Conservation (phyloP, 2,113 vertebrate species). For the Ariopsis seemanni region DNA sequence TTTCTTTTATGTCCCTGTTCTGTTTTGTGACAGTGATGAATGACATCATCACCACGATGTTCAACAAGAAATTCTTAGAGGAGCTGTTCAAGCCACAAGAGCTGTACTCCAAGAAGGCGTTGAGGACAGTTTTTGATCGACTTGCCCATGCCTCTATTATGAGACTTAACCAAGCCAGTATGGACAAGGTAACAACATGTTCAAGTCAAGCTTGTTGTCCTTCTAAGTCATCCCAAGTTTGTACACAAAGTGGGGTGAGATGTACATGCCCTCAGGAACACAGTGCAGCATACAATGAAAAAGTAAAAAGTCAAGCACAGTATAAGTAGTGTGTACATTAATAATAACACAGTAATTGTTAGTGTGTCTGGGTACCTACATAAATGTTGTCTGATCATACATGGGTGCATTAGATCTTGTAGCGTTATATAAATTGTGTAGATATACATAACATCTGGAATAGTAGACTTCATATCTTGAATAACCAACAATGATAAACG, state of each 20-base stretch:
- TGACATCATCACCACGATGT: conserved; percentile 98
- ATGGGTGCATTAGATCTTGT: neutral
- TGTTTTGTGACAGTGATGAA: conserved; percentile 84
- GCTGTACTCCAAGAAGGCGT: conserved; percentile 94
- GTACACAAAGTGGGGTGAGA: neutral
- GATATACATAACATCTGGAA: neutral
- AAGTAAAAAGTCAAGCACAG: neutral
- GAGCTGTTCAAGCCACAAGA: conserved; percentile 97
- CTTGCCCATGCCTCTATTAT: conserved; percentile 97
- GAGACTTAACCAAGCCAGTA: conserved; percentile 97
- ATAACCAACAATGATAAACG: neutral
- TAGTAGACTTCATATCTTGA: neutral
- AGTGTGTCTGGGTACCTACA: neutral
- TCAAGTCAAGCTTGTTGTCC: neutral
- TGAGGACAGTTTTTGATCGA: conserved; percentile 91
- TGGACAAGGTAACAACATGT: conserved; percentile 86
- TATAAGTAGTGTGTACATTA: neutral
- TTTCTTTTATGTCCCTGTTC: conserved; percentile 29
- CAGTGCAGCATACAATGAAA: neutral
- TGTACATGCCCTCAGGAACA: neutral
- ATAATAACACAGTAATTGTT: neutral
- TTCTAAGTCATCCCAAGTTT: neutral
- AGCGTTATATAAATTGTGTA: neutral
- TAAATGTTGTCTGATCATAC: neutral
- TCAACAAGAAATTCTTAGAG: conserved; percentile 94